Base-by-base conservation (phyloP, 2,113 vertebrate genomes). In the Salvator merianae region DNA sequence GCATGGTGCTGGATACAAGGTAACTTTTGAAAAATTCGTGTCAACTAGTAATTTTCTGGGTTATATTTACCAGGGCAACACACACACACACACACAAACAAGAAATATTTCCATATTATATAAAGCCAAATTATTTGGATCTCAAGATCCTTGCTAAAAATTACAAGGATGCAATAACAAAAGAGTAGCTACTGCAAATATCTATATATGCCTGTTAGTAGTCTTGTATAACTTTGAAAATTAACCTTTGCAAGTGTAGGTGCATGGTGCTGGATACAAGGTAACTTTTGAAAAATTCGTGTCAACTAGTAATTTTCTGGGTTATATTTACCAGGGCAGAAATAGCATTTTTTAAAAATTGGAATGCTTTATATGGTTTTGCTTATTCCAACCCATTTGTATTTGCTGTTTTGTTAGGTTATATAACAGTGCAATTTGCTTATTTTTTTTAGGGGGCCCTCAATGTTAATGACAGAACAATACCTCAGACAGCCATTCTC, bases 401-500 rank as follows among this genome's bases (percentile, higher is more conserved):
- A 50, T 0, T 0, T 50, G 65, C n/a, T 82, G 12, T 13, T 85
- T 18, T 59, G 36, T 43, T 55, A 78, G 50, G 28, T 55, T 53
- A 22, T 74, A 47, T 55, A 13, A 84, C 72, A 88, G 74, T n/a
- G 7, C 3, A 30, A 85, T 36, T 16, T 14, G 18, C 50, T 69
- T 84, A 81, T 86, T 68, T 86, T 53, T 20, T 84, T 89, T 84
- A 99, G 98, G 98, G 98, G 74, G 97, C 98, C 24, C 94, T 99
- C 85, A 98, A 96, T 88, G 88, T 99, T 94, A 98, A 85, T 1
- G 98, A 99, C 26, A 97, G 93, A 91, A 98, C 97, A 82, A 95
- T 99, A 95, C 98, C 98, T 94, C 98, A 99, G 93, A 98, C 98
- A 36, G 92, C 96, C 84, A 77, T 98, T 89, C 97, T 98, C 84